Base-by-base conservation (phyloP, 2,113 vertebrate genomes). In the Lipotes vexillifer region DNA sequence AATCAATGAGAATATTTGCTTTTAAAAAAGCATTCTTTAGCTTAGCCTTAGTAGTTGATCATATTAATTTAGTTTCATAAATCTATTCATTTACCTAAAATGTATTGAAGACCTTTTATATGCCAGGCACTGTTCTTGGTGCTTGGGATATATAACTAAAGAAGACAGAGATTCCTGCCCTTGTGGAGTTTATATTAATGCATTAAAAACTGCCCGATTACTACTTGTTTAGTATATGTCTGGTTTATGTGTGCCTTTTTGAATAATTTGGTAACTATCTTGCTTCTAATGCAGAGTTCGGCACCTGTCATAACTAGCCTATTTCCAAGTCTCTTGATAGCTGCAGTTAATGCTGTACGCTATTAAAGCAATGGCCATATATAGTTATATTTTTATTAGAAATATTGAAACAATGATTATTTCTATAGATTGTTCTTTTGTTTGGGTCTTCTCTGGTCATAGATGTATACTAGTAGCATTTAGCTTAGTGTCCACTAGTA, bases 301-400 rank as follows among this genome's bases (percentile, higher is more conserved):
- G 31, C 55, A 91, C 33, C 13, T 95, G 75, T 71, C 23, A 17
- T 81, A 59, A 59, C 29, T 94, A 88, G 41, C 49, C 5, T 96
- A 36, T 18, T 97, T 49, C 59, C 10, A 82, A 77, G 46, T 90
- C 74, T 95, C 15, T 46, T 85, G 33, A 72, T 90, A 72, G 46
- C 59, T 93, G 7, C 49, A 92, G 81, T 92, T 96, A 71, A 14
- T 91, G 8, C 88, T 80, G 7, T 75, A 17, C 15, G 5, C 52
- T 52, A 15, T 91, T 55, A 81, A 29, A 61, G 15, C 44, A 80
- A 13, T 96, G 69, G 20, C 65, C 78, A 78, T 83, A 55, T 52
- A 2, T 90, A 90, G 4, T 63, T 94, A 65, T 41, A 12, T 93
- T 93, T 96, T 96, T 91, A 85, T 86, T n/a, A 90, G 86, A 95